Percentiles rank a stretch among this genome's conserved stretches.
These are phyloP conservation scores for Philereme vetulata DNA, from an alignment of 2,888 invertebrate species.

Conservation along the genomic window DNA sequence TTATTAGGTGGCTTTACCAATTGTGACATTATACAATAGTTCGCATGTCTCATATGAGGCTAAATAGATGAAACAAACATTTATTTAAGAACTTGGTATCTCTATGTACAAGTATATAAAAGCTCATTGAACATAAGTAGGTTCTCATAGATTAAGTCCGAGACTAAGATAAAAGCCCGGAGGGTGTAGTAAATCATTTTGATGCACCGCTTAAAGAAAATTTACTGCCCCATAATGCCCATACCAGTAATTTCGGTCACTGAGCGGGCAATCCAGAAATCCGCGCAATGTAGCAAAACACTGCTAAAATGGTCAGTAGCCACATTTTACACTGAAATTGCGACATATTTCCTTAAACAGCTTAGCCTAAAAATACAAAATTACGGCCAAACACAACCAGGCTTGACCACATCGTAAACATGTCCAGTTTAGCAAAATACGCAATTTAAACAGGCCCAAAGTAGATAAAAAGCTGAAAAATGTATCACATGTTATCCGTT, in stretches of 20 bases:
- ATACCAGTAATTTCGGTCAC: background rate
- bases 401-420: conserved; percentile 45
- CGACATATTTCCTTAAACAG: conserved; percentile 21
- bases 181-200: background rate
- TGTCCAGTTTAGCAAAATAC: conserved; percentile 44
- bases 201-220: background rate
- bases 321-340: conserved; percentile 10
- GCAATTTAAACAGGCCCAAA: conserved; percentile 48
- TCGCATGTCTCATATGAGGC: too few species aligned
- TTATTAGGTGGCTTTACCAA: too few species aligned
- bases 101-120: too few species aligned
- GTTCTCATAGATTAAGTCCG: background rate
- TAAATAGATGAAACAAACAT: too few species aligned
- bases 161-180: background rate
- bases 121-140: background rate
- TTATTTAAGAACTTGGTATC: too few species aligned
- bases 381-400: conserved; percentile 32
- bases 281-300: background rate
- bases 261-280: background rate
- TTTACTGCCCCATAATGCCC: background rate
- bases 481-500: conserved; percentile 67
- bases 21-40: too few species aligned
- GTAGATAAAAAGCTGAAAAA: conserved; percentile 62
- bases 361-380: conserved; percentile 33
- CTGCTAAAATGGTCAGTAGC: background rate